Evolutionary conservation across 2,113 vertebrate species (phyloP), one percentile per base, ranked within the genome.

Genomic region (Ciconia stormi): DNA sequence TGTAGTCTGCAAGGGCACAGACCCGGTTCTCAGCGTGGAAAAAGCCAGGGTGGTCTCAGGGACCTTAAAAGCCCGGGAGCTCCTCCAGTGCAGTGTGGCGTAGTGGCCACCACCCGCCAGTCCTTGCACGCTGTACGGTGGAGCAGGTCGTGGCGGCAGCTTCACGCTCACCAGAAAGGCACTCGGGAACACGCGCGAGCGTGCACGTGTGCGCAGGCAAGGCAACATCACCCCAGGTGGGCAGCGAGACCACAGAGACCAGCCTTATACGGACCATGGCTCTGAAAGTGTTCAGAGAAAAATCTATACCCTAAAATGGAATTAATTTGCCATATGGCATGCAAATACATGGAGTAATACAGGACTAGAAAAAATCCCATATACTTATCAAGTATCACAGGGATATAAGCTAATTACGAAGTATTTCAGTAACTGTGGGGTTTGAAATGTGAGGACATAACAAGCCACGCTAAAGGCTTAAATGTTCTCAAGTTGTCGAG

Each of bases 141-240:
- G 29, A n/a, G 53, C 38, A 7, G 34, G 32, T 23, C 10, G 1
- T 0, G 32, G 71, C 0, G 1, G 40, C 25, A 49, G 40, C 13
- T n/a, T 11, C 27, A 5, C 2, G 2, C 59, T 36, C 52, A 19
- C 26, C 16, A 1, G 21, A 12, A 50, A 50, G 42, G 16, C 13
- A 0, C 42, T 4, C 1, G 2, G 47, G 42, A 49, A 18, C 6
- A 3, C 0, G 11, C 59, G 18, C 6, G 5, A 16, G 46, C 2
- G 3, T 2, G 14, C 32, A 16, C 1, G 6, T 26, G 46, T 7
- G 29, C 9, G 2, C 56, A 13, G 46, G 27, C 16, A 9, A 10
- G n/a, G 46, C 17, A 27, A 17, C 3, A 0, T 56, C 77, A 11
- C 42, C 58, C 12, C 3, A 0, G 16, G 42, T 7, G 40, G 36